phyloP scores from a whole-genome alignment of 2,113 vertebrate genomes.

The Prionailurus viverrinus region DNA sequence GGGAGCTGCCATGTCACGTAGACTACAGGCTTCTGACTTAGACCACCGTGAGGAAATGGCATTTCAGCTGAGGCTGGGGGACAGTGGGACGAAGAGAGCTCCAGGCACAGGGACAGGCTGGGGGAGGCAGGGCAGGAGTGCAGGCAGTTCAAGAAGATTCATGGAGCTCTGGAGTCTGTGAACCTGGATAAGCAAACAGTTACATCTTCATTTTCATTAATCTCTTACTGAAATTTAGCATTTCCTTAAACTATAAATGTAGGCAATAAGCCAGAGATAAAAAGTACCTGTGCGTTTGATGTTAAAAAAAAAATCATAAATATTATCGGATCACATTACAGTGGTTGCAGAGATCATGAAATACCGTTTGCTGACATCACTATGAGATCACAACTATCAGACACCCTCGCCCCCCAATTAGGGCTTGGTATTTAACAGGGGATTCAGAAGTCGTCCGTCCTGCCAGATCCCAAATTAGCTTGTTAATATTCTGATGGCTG shows the following conservation, averaged over 20 bases:
- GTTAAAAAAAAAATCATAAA: neutral
- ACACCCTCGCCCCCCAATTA: neutral
- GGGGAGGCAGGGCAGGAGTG: neutral
- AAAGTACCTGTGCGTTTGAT: neutral
- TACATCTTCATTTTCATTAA: neutral
- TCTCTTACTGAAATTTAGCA: neutral
- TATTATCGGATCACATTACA: neutral
- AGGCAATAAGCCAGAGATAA: neutral
- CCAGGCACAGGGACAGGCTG: neutral
- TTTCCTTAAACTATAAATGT: neutral
- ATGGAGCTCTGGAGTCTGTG: neutral
- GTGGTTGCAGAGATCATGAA: neutral
- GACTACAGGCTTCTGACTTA: neutral
- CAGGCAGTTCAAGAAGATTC: neutral
- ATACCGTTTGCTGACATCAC: neutral
- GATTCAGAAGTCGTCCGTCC: neutral
- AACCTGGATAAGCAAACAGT: neutral
- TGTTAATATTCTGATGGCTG: neutral
- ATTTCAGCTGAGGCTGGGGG: neutral
- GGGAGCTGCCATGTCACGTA: accelerated
- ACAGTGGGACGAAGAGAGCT: neutral
- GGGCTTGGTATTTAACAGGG: neutral
- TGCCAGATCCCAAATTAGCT: neutral
- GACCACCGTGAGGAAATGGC: neutral
- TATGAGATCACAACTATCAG: neutral